These are phyloP conservation scores for Drosophila eohydei DNA, from an alignment of 2,888 invertebrate genomes.

Conservation along the genomic window DNA sequence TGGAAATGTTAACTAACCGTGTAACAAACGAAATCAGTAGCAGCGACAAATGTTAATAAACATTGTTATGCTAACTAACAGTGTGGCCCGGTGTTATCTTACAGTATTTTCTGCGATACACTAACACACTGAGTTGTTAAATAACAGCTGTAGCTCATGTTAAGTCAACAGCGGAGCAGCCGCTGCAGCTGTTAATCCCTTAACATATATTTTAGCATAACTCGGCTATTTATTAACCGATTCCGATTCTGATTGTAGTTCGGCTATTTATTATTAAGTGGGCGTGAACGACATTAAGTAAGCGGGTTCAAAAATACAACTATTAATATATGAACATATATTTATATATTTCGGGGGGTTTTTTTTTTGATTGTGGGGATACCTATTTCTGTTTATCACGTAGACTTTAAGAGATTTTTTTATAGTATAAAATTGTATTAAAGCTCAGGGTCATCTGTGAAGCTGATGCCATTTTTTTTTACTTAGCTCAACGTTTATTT, in stretches of 20 bases:
- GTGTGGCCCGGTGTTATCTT: background rate
- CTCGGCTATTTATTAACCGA: no score
- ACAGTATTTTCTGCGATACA: background rate
- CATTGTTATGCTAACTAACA: background rate
- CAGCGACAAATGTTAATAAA: background rate
- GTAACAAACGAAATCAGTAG: background rate
- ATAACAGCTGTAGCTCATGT: background rate
- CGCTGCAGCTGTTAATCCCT: background rate
- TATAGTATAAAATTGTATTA: background rate
- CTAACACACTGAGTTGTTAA: background rate
- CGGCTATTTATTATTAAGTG: background rate
- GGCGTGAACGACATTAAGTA: background rate
- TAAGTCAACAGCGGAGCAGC: background rate
- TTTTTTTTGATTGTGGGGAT: background rate
- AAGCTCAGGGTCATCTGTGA: constrained; percentile 20
- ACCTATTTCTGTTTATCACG: background rate
- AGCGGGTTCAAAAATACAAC: background rate
- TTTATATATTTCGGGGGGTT: background rate
- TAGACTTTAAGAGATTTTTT: background rate
- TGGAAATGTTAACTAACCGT: no score
- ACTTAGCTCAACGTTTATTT: background rate
- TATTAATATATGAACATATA: background rate
- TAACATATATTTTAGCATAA: background rate
- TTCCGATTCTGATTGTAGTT: no score
- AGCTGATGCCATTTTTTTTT: constrained; percentile 11